A percentile compares a stretch with the other conserved stretches of the same genome.
These are phyloP conservation scores for Netelia melanura DNA, from an alignment of 2,888 invertebrate species.

Conservation along the genomic window DNA sequence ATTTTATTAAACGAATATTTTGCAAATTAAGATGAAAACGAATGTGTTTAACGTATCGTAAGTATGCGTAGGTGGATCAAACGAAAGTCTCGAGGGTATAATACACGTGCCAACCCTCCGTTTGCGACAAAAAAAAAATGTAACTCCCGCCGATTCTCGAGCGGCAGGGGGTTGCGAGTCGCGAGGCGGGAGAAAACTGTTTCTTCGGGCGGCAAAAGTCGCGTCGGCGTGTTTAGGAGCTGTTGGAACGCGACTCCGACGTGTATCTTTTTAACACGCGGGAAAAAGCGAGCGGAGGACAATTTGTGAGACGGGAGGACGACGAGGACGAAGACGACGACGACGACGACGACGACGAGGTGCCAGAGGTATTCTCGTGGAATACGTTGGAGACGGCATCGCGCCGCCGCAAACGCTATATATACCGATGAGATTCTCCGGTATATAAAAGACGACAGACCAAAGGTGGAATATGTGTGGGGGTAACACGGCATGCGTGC, in stretches of 20 bases:
- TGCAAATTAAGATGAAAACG: neutral
- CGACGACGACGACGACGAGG: slow-evolving; percentile 69
- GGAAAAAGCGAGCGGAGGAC: slow-evolving; percentile 78
- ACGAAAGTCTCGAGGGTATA: too few relatives aligned
- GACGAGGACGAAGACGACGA: too few relatives aligned
- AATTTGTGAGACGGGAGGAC: slow-evolving; percentile 78
- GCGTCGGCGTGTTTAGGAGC: slow-evolving; percentile 78
- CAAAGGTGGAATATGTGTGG: neutral
- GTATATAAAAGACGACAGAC: slow-evolving; percentile 27
- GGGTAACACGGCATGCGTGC: slow-evolving; percentile 68
- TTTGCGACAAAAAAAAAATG: slow-evolving; percentile 56
- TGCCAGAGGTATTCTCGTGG: slow-evolving; percentile 72
- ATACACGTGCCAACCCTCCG: neutral
- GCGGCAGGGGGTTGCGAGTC: slow-evolving; percentile 21
- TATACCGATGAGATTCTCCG: slow-evolving; percentile 41
- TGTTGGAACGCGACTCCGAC: slow-evolving; percentile 78
- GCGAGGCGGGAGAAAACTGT: slow-evolving; percentile 38
- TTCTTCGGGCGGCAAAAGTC: slow-evolving; percentile 64
- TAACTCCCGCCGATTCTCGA: slow-evolving; percentile 26
- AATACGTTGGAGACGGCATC: slow-evolving; percentile 42
- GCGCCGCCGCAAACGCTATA: slow-evolving; percentile 15
- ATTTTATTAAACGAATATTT: neutral
- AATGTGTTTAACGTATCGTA: too few relatives aligned
- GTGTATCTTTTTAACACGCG: slow-evolving; percentile 69
- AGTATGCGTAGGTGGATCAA: too few relatives aligned